Base-by-base conservation (phyloP, 2,797 vertebrate genomes). In the Loriculus beryllinus region DNA sequence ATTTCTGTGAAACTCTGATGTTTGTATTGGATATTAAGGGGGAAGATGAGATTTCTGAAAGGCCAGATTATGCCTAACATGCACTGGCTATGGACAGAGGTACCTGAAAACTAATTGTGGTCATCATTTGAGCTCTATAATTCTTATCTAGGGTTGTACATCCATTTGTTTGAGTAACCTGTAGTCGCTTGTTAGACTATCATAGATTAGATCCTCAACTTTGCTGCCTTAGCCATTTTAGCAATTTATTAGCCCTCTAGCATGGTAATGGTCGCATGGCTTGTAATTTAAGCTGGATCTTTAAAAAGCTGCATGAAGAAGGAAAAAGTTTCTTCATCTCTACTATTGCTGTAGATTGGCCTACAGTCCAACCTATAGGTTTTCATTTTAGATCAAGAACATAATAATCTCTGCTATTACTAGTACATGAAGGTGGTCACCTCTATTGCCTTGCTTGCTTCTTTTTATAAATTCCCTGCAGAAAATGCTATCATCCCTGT, bases 261-360 rank as follows among this genome's bases (percentile, higher is more conserved):
- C 17, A 16, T 45, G 48, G 18, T 40, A 23, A 13, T 57, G 31
- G 42, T 11, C 25, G 39, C 0, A 0, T 18, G 63, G 47, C 33
- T 88, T 90, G 19, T 81, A 23, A 23, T 54, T 86, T 76, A 33
- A 74, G 63, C 11, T 31, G 31, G 7, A 5, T 37, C 4, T 63
- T 78, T 1, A 10, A 39, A 59, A 52, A 81, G 31, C 35, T 67
- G 23, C 8, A 0, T 8, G 37, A 45, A 9, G 37, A 70, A 64
- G 40, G 14, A n/a, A 48, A 6, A 45, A 48, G 48, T 68, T 88
- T 60, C 37, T 83, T 85, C 9, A 35, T 45, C 33, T 47, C 16
- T 48, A 7, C 25, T 63, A 3, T 76, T 15, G 1, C 31, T 74
- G 39, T 40, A 39, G n/a, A 33, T 13, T 85, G 43, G 25, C 28